Evolutionary conservation across 2,888 invertebrate species (phyloP), one percentile per base, ranked within the genome.

Genomic region (Pyrrhia umbra): DNA sequence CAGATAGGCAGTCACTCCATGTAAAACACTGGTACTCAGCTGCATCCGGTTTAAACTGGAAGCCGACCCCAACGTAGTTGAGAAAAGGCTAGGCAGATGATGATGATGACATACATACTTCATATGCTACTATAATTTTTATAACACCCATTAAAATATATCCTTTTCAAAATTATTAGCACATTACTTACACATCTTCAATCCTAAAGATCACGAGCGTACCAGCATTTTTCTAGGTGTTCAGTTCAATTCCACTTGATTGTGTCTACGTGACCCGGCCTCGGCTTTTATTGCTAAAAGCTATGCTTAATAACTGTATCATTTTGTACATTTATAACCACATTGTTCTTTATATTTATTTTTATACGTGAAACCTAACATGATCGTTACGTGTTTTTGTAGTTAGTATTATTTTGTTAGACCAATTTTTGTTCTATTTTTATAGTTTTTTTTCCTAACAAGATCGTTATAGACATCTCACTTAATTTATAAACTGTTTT

Each of bases 231-330:
- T 72, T 56, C 2, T 25, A 47, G 51, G 47, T 57, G 34, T 56
- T 56, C 52, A 18, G 39, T 47, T 47, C 42, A 27, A 42, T 56
- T 18, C 25, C 34, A 40, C 40, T 23, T 46, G 51, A 71, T 64
- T 57, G 57, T 49, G 8, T 27, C 8, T 27, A 72, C 72, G 72
- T 69, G 72, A 56, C 40, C n/a, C 5, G 21, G 9, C 40, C 2
- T 0, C 9, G 9, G 5, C 10, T 13, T 43, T 64, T 71, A 52
- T 65, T 57, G 25, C 51, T 25, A 30, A 37, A 34, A 62, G 21
- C 27, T 45, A 37, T 50, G 18, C 13, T 64, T 56, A 46, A 68
- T 51, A 64, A 40, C 34, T 27, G 21, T 64, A 46, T 37, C 46
- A 56, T 51, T 63, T 20, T 18, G 21, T 6, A 43, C 15, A 1